A percentile compares a stretch with the other conserved stretches of the same genome.
These are phyloP conservation scores for Hetaerina americana DNA, from an alignment of 1,140 invertebrate genomes.

Conservation along the genomic window DNA sequence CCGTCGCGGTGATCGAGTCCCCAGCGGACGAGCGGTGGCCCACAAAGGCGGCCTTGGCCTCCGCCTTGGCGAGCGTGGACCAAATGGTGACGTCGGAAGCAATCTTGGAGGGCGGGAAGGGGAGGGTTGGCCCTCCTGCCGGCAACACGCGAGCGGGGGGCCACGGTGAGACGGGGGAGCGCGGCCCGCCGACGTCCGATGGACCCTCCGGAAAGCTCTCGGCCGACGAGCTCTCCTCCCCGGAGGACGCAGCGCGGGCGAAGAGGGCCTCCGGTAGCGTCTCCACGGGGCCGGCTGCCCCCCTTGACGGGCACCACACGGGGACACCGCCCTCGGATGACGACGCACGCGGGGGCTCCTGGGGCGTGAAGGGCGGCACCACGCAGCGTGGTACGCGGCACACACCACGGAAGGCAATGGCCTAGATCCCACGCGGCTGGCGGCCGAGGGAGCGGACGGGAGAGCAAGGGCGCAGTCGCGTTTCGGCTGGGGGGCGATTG, in stretches of 20 bases:
- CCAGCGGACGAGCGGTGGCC: conserved; percentile 30
- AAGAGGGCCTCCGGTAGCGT: no score
- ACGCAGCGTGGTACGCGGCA: neutral
- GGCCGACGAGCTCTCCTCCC: neutral
- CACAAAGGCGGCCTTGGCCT: conserved; percentile 26
- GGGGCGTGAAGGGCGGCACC: no score
- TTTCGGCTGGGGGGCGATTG: no score
- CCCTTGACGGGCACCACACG: neutral
- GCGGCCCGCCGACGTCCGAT: neutral
- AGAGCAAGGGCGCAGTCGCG: no score
- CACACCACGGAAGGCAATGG: neutral
- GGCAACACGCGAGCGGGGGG: neutral
- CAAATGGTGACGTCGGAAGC: conserved; percentile 26
- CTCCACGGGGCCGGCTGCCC: no score
- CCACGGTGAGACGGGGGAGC: neutral
- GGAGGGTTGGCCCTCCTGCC: neutral
- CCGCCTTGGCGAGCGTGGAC: conserved; percentile 31
- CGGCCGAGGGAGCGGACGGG: no score
- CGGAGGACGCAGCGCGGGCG: no score
- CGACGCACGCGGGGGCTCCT: no score
- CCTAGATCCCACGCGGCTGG: neutral
- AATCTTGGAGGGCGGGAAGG: conserved; percentile 27
- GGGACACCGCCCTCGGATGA: neutral
- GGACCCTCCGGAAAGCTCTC: neutral
- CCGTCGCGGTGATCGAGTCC: conserved; percentile 8